Base-by-base conservation (phyloP, 2,797 vertebrate genomes). In the Lacerta viridis region DNA sequence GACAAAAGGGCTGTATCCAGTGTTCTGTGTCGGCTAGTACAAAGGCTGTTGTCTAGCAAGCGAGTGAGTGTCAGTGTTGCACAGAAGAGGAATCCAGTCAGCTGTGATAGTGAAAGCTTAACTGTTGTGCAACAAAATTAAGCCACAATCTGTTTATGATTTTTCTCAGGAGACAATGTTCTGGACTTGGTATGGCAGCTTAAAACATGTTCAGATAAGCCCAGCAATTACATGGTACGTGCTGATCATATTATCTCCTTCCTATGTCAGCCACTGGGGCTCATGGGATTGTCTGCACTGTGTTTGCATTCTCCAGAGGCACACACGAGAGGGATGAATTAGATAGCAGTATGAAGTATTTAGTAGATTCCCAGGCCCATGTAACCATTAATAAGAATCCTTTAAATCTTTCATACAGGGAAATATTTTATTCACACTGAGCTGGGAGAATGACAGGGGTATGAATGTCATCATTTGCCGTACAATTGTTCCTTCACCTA, bases 361-460 rank as follows among this genome's bases (percentile, higher is more conserved):
- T 50, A 91, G 82, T 61, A 91, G 85, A 55, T 80, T 91, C 46
- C 76, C 72, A 55, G 59, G 83, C 1, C 71, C 68, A 39, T 29
- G 84, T 80, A 55, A 79, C 84, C 84, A 90, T 88, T n/a, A 33
- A 23, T n/a, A 79, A 76, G 83, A 29, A 87, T 71, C n/a, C 89
- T 15, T 39, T 5, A 59, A 85, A 86, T 81, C 59, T 88, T 92
- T 88, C 83, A 80, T 61, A 84, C 50, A 46, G 80, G 20, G 33
- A 11, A 72, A 29, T 85, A 77, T 85, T 94, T 93, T 91, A 90
- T 92, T 92, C 76, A 89, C 84, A 1, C 1, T 7, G 4, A 43
- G 87, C 79, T 79, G 66, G 79, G 61, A 10, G 74, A 50, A 91
- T 78, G 33, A 33, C 64, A 81, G 86, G 33, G 86, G 13, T 79